These are phyloP conservation scores for Myzus persicae DNA, from an alignment of 1,140 invertebrate species.

Conservation along the genomic window DNA sequence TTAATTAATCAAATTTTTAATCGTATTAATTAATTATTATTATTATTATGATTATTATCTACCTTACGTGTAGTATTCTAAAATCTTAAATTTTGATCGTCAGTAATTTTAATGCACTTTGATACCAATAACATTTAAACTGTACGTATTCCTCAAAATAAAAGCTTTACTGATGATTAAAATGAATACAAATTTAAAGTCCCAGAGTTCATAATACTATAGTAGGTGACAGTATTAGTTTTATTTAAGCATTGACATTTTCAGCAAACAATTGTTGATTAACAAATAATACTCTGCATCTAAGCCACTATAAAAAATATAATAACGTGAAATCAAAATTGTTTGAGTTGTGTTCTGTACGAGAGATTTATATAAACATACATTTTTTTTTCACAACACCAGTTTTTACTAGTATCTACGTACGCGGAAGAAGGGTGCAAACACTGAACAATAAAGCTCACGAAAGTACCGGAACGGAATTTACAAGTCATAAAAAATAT, in stretches of 20 bases:
- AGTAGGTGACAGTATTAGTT: neutral
- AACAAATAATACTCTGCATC: neutral
- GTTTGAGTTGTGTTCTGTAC: neutral
- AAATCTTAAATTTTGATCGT: neutral
- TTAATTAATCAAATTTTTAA: neutral
- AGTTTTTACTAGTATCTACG: neutral
- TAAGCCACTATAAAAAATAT: neutral
- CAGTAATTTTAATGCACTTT: too few species aligned
- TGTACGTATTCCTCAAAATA: neutral
- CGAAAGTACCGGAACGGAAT: slow-evolving; percentile 44
- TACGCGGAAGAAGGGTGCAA: neutral
- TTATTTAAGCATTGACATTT: neutral
- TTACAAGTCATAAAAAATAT: slow-evolving; percentile 46
- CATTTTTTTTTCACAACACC: neutral
- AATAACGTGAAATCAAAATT: neutral
- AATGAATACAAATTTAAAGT: neutral
- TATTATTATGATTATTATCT: too few species aligned
- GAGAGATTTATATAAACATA: slow-evolving; percentile 11
- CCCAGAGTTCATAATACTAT: neutral
- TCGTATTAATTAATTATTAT: neutral
- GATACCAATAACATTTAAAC: too few species aligned
- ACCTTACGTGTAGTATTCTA: too few species aligned
- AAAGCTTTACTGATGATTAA: neutral
- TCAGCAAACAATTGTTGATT: neutral
- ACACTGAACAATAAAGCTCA: slow-evolving; percentile 37